Evolutionary conservation across 2,888 invertebrate genomes (phyloP).

Genomic region (Amaurobius ferox): DNA sequence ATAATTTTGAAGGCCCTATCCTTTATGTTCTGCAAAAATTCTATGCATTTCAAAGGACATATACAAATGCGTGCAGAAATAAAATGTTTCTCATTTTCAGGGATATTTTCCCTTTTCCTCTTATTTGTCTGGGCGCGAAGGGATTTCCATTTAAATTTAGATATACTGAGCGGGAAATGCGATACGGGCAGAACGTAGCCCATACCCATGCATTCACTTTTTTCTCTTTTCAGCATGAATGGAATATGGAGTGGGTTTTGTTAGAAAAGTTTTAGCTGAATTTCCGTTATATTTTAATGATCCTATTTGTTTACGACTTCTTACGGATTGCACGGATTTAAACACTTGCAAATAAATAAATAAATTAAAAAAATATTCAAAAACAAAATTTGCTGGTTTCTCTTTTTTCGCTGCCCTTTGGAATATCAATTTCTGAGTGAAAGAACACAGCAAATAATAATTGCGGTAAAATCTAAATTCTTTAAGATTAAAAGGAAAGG

Average conservation of each 20-base stretch:
- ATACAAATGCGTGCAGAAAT: conserved; percentile 25
- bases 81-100: conserved; percentile 62
- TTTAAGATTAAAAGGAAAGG: too few species aligned
- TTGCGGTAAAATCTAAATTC: too few species aligned
- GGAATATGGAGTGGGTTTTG: neutral
- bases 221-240: neutral
- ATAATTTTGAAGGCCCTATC: neutral
- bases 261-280: too few species aligned
- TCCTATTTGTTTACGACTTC: too few species aligned
- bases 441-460: too few species aligned
- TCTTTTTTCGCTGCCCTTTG: too few species aligned
- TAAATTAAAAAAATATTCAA: too few species aligned
- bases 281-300: too few species aligned
- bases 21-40: neutral
- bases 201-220: neutral
- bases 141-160: conserved; percentile 66
- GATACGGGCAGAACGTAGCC: conserved; percentile 11
- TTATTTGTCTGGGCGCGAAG: conserved; percentile 28
- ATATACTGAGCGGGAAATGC: conserved; percentile 21
- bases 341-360: too few species aligned
- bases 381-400: too few species aligned
- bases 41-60: neutral
- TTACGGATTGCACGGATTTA: too few species aligned
- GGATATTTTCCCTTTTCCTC: conserved; percentile 15
- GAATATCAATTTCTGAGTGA: too few species aligned